Conservation (phyloP, 2,888 invertebrate species). For the Diaperis boleti region DNA sequence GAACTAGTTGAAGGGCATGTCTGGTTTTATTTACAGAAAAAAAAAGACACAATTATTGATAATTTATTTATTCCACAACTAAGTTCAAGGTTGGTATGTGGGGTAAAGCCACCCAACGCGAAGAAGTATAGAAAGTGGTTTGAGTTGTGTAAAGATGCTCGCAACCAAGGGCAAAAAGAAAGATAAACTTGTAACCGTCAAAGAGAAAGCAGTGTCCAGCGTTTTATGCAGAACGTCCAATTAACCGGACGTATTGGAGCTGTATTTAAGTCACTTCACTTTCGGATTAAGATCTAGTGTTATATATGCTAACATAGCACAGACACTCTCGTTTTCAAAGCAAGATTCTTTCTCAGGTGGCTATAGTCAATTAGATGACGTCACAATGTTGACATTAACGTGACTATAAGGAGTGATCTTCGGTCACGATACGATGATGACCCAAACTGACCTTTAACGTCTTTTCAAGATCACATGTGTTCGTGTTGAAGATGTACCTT, state of each 20-base stretch:
- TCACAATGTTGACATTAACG: constrained; percentile 30
- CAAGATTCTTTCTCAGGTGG: constrained; percentile 12
- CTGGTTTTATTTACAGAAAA: constrained; percentile 18
- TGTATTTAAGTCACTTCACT: constrained; percentile 17
- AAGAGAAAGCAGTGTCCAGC: constrained; percentile 27
- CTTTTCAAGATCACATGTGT: constrained; percentile 49
- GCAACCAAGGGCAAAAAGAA: constrained; percentile 11
- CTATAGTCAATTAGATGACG: background rate
- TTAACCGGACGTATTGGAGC: constrained; percentile 2
- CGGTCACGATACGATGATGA: constrained; percentile 42
- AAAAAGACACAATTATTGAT: constrained; percentile 19
- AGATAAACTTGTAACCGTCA: constrained; percentile 13
- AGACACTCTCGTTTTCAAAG: constrained; percentile 30
- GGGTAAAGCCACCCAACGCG: background rate
- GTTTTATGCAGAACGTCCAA: constrained; percentile 24
- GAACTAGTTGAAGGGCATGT: constrained; percentile 35
- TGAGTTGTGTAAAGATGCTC: background rate
- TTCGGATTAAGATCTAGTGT: constrained; percentile 16
- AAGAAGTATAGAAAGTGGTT: constrained; percentile 14
- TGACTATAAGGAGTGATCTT: constrained; percentile 24
- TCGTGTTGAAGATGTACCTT: constrained; percentile 35
- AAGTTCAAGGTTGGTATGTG: constrained; percentile 31
- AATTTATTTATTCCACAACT: constrained; percentile 30
- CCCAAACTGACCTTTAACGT: constrained; percentile 48
- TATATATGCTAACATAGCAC: constrained; percentile 21